A percentile compares a stretch with the other conserved stretches of the same genome.
phyloP scores from a whole-genome alignment of 2,797 vertebrate genomes.

The Brachyalestes nurse region DNA sequence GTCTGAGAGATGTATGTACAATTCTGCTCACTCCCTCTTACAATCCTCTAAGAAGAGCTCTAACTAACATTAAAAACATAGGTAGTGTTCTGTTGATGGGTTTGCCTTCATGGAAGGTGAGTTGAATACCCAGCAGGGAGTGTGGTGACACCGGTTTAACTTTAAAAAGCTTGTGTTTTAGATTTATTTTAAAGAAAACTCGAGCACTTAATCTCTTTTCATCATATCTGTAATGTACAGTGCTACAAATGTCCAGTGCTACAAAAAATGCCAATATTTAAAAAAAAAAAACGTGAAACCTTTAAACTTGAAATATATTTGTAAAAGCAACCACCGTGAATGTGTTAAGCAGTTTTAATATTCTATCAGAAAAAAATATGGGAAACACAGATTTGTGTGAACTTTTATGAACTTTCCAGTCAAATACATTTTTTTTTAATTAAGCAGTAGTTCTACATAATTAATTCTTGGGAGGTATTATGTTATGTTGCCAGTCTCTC shows the following conservation, averaged over 20 bases:
- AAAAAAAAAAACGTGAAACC: too few species aligned
- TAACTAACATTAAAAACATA: conserved; percentile 67
- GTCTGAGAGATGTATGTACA: not conserved
- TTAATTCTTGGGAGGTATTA: too few species aligned
- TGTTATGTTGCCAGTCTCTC: too few species aligned
- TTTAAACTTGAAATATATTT: too few species aligned
- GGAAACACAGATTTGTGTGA: too few species aligned
- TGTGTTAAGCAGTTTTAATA: not conserved
- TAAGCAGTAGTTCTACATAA: too few species aligned
- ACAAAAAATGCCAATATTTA: not conserved
- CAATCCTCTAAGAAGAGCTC: not conserved
- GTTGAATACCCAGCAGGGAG: conserved; percentile 69
- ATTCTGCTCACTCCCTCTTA: not conserved
- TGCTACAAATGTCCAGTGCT: too few species aligned
- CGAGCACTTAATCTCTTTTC: not conserved
- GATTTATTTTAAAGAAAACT: not conserved
- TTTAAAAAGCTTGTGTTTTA: conserved; percentile 42
- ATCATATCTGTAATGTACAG: not conserved
- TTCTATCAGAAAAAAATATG: too few species aligned
- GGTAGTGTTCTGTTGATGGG: conserved; percentile 73
- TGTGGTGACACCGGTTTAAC: conserved; percentile 38
- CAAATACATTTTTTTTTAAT: too few species aligned
- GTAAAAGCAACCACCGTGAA: not conserved
- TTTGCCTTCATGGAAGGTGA: conserved; percentile 90
- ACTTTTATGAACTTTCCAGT: too few species aligned